A percentile compares a stretch with the other conserved stretches of the same genome.
phyloP scores from a whole-genome alignment of 2,888 invertebrate species.

The Andrena camellia region DNA sequence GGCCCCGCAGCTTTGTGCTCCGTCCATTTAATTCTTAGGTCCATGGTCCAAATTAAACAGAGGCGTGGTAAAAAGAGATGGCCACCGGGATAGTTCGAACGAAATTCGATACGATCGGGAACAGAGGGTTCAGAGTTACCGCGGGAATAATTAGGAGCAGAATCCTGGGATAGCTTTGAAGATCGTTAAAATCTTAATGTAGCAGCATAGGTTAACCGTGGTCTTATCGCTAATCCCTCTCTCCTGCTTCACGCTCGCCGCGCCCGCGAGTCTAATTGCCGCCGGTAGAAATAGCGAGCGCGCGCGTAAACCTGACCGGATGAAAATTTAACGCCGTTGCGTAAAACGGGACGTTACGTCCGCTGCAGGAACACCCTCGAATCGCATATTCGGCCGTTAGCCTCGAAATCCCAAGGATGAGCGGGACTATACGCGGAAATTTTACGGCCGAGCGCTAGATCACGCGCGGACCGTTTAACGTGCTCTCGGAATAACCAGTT shows the following conservation, averaged over 20 bases:
- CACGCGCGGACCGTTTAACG: background rate
- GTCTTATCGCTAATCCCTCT: background rate
- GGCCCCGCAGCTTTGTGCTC: too few species aligned
- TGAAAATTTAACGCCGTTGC: constrained; percentile 34
- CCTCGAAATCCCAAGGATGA: background rate
- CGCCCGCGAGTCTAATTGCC: constrained; percentile 8
- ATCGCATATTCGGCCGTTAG: constrained; percentile 18
- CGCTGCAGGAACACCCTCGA: constrained; percentile 7
- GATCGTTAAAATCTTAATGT: background rate
- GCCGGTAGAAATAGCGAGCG: background rate
- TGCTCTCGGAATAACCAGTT: background rate
- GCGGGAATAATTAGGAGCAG: background rate
- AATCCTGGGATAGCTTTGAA: background rate
- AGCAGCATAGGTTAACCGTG: background rate
- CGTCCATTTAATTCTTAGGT: too few species aligned
- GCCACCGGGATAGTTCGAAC: too few species aligned
- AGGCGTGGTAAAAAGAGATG: too few species aligned
- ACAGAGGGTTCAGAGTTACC: too few species aligned
- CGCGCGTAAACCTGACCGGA: constrained; percentile 5
- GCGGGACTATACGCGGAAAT: constrained; percentile 1
- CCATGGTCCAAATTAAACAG: too few species aligned
- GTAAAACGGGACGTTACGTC: constrained; percentile 11
- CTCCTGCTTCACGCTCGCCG: background rate
- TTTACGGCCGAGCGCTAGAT: constrained; percentile 14
- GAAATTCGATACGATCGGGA: too few species aligned